A percentile compares a stretch with the other conserved stretches of the same genome.
These are phyloP conservation scores for Drosophila chauvacae DNA, from an alignment of 1,140 invertebrate species.

Conservation along the genomic window DNA sequence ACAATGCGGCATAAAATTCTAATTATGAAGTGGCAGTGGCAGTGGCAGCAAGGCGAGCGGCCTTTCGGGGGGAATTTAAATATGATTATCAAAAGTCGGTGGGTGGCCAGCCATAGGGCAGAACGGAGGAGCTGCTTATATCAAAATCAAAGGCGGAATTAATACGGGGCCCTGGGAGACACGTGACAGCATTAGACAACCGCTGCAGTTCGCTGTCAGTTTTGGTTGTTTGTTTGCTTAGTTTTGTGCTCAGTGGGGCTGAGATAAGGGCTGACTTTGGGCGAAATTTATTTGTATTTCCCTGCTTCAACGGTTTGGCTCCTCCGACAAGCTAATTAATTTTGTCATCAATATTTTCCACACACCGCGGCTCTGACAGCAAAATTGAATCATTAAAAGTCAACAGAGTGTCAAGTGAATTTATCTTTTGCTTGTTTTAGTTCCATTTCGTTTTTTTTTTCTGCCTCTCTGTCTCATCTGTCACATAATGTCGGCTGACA, in stretches of 20 bases:
- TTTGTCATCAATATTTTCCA: conserved; percentile 72
- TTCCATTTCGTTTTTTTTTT: conserved; percentile 15
- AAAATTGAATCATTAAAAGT: conserved; percentile 80
- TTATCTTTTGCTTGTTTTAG: conserved; percentile 55
- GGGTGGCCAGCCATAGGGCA: neutral
- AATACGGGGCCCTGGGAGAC: conserved; percentile 2
- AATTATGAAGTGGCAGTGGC: conserved; percentile 54
- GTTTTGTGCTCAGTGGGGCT: conserved; percentile 2
- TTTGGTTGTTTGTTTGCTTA: conserved; percentile 11
- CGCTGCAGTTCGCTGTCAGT: conserved; percentile 35
- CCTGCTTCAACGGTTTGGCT: conserved; percentile 14
- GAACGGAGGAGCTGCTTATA: conserved; percentile 18
- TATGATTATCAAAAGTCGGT: conserved; percentile 22
- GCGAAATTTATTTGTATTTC: conserved; percentile 31
- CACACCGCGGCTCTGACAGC: conserved; percentile 53
- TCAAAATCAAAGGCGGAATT: conserved; percentile 34
- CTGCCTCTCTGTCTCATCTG: conserved; percentile 34
- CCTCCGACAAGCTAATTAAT: conserved; percentile 73
- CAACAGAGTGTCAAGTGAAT: conserved; percentile 67
- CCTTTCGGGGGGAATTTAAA: conserved; percentile 14
- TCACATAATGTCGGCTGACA: conserved; percentile 40
- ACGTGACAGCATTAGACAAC: conserved; percentile 34
- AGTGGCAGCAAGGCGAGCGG: conserved; percentile 2
- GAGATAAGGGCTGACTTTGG: conserved; percentile 46
- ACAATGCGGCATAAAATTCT: conserved; percentile 74